Conservation (phyloP, 2,797 vertebrate species). For the Anabacerthia variegaticeps region DNA sequence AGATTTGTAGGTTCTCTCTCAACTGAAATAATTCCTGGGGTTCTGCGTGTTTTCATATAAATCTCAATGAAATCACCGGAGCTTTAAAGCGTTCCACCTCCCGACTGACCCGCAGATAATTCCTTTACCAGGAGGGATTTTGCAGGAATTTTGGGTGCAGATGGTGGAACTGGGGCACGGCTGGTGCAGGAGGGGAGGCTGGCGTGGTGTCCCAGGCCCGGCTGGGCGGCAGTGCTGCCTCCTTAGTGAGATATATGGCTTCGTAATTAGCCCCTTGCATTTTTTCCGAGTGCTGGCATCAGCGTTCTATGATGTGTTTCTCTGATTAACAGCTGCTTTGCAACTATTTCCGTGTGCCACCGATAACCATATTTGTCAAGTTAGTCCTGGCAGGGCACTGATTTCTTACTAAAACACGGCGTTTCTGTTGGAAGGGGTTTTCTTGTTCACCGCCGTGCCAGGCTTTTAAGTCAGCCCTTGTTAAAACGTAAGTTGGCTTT, state of each 20-base stretch:
- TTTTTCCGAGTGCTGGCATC: conserved; percentile 83
- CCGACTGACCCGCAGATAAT: not conserved
- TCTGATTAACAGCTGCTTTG: conserved; percentile 87
- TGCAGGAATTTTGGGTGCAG: not conserved
- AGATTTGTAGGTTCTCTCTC: not conserved
- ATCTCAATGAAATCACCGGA: not conserved
- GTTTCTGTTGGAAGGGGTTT: conserved; percentile 67
- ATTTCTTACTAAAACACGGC: conserved; percentile 79
- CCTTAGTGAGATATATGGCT: conserved; percentile 84
- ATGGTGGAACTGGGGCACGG: not conserved
- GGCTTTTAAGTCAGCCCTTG: conserved; percentile 75
- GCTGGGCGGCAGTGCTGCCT: conserved; percentile 47
- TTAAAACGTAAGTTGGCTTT: conserved; percentile 69
- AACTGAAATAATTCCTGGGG: not conserved
- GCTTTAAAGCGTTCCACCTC: not conserved
- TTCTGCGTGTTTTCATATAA: not conserved
- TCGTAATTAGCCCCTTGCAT: conserved; percentile 85
- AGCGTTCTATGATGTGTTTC: conserved; percentile 81
- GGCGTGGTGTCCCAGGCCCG: conserved; percentile 18
- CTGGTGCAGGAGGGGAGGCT: not conserved
- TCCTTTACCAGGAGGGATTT: not conserved
- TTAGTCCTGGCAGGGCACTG: conserved; percentile 78
- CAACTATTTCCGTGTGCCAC: conserved; percentile 82
- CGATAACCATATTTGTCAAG: conserved; percentile 81
- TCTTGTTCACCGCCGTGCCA: conserved; percentile 24